phyloP scores from a whole-genome alignment of 2,113 vertebrate genomes.

The Phaethornis superciliosus region DNA sequence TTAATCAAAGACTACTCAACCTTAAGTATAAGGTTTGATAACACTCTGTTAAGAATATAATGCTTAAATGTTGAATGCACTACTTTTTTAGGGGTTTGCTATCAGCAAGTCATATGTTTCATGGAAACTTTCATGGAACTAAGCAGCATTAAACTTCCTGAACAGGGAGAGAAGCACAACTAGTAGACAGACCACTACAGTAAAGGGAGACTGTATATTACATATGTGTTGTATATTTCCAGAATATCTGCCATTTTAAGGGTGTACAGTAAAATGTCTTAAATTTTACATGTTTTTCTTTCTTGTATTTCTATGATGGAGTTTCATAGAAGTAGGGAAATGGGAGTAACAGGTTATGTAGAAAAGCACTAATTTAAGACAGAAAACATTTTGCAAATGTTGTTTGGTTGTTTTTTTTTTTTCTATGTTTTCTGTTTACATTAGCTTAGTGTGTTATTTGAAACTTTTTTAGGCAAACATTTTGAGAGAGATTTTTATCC shows the following conservation, averaged over 20 bases:
- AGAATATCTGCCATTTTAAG: not conserved
- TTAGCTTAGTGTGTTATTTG: slow-evolving; percentile 3
- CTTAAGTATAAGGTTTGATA: slow-evolving; percentile 36
- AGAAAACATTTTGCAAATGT: not conserved
- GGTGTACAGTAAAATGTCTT: not conserved
- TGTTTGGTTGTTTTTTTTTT: not conserved
- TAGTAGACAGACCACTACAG: slow-evolving; percentile 45
- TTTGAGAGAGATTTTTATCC: not conserved
- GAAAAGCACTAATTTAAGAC: slow-evolving; percentile 14
- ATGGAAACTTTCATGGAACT: slow-evolving; percentile 32
- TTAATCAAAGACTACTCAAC: not conserved
- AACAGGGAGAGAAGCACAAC: slow-evolving; percentile 34
- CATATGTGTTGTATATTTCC: slow-evolving; percentile 22
- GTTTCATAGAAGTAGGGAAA: not conserved
- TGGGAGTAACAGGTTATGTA: not conserved
- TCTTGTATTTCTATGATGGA: not conserved
- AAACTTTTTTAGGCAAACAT: not conserved
- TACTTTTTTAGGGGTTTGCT: slow-evolving; percentile 27
- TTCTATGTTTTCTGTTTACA: slow-evolving; percentile 4
- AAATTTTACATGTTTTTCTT: not conserved
- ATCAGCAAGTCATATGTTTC: not conserved
- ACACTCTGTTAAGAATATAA: not conserved
- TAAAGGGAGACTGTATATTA: slow-evolving; percentile 41
- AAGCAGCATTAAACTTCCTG: slow-evolving; percentile 10
- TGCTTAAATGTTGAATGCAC: slow-evolving; percentile 36